Percentiles rank a stretch among this genome's conserved stretches.
Conservation (phyloP, 2,113 vertebrate species). For the Coregonus clupeaformis region DNA sequence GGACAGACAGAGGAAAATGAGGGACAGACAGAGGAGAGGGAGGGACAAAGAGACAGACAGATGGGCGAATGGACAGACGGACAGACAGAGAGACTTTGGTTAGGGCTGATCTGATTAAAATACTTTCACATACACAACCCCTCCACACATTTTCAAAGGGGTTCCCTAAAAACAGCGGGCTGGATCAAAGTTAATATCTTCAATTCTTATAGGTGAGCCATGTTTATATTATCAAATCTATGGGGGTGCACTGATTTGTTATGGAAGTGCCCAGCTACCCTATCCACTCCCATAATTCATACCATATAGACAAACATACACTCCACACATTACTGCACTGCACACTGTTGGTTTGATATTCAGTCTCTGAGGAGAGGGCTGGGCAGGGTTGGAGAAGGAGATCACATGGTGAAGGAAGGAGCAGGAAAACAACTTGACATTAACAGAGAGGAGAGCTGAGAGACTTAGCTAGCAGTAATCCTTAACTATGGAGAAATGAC, state of each 20-base stretch:
- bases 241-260: neutral
- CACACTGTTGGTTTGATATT: too few relatives aligned
- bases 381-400: too few relatives aligned
- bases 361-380: too few relatives aligned
- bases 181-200: neutral
- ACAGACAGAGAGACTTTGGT: neutral
- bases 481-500: too few relatives aligned
- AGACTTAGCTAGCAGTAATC: too few relatives aligned
- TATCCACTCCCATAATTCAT: too few relatives aligned
- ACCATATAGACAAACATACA: too few relatives aligned
- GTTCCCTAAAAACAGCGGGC: neutral
- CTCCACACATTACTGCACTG: too few relatives aligned
- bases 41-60: neutral
- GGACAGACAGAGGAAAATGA: neutral
- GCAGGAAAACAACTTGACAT: too few relatives aligned
- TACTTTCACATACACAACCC: neutral
- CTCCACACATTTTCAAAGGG: neutral
- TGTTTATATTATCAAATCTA: neutral
- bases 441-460: too few relatives aligned
- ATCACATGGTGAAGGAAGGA: too few relatives aligned
- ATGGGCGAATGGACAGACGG: neutral
- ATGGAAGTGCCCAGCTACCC: neutral
- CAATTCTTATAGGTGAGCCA: neutral
- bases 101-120: neutral
- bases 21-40: neutral